These are phyloP conservation scores for Meteorus cinctellus DNA, from an alignment of 2,888 invertebrate species.

Conservation along the genomic window DNA sequence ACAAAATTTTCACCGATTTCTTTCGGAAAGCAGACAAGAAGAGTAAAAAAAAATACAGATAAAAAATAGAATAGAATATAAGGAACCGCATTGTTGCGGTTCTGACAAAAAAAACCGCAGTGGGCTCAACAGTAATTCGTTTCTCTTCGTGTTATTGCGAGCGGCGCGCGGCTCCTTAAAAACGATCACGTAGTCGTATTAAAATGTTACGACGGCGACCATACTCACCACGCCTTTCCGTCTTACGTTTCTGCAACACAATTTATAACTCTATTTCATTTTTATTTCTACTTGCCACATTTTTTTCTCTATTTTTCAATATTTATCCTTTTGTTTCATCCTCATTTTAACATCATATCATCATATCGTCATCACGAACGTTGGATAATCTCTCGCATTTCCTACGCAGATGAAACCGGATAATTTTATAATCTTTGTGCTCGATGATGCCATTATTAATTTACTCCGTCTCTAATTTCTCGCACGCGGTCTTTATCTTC, in stretches of 20 bases:
- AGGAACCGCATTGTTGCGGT: slow-evolving; percentile 10
- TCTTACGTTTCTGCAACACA: slow-evolving; percentile 31
- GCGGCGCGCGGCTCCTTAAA: slow-evolving; percentile 9
- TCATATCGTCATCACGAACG: neutral
- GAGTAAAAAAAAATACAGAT: neutral
- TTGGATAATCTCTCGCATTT: neutral
- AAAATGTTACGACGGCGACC: slow-evolving; percentile 25
- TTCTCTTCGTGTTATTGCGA: slow-evolving; percentile 24
- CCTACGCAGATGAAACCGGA: slow-evolving; percentile 4
- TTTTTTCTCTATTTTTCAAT: neutral
- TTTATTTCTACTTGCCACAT: neutral
- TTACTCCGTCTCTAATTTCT: neutral
- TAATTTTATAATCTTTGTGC: slow-evolving; percentile 13
- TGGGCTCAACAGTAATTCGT: neutral
- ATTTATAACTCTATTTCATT: slow-evolving; percentile 31
- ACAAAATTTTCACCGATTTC: too few relatives aligned
- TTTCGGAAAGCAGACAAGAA: neutral
- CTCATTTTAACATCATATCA: slow-evolving; percentile 16
- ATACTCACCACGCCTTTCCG: slow-evolving; percentile 32
- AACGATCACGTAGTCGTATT: slow-evolving; percentile 22
- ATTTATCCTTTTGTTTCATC: neutral
- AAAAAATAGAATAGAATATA: neutral
- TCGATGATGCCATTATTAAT: slow-evolving; percentile 5
- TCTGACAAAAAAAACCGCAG: slow-evolving; percentile 14
- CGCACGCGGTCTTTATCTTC: neutral